A percentile compares a stretch with the other conserved stretches of the same genome.
Evolutionary conservation across 2,888 invertebrate genomes (phyloP).

Genomic region (Microdon myrmicae): DNA sequence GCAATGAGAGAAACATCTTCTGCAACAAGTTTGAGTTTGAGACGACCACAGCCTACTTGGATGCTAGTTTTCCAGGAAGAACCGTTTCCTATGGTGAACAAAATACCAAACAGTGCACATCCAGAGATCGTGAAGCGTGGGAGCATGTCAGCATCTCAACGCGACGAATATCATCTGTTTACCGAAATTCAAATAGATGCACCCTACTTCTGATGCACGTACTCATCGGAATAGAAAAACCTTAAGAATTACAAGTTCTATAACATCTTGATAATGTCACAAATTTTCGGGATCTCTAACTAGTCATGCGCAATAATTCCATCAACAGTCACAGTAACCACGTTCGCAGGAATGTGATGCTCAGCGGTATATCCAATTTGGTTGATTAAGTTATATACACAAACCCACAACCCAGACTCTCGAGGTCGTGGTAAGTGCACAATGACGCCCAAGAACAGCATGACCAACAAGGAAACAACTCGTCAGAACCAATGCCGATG

Average conservation of each 20-base stretch:
- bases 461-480: constrained; percentile 15
- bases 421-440: constrained; percentile 15
- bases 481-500: constrained; percentile 22
- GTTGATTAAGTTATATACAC: constrained; percentile 49
- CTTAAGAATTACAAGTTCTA: constrained; percentile 41
- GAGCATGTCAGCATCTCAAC: constrained; percentile 27
- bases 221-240: constrained; percentile 24
- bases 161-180: constrained; percentile 23
- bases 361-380: constrained; percentile 50
- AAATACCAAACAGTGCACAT: too few species aligned
- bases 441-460: constrained; percentile 11
- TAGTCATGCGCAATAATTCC: constrained; percentile 37
- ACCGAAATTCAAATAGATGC: background rate
- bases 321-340: constrained; percentile 23
- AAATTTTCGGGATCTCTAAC: constrained; percentile 43
- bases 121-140: constrained; percentile 14
- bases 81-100: constrained; percentile 36
- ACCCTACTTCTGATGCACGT: background rate
- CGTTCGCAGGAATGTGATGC: constrained; percentile 34
- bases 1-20: background rate
- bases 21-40: constrained; percentile 12
- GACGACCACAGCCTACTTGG: constrained; percentile 24
- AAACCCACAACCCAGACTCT: constrained; percentile 29
- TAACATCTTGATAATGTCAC: constrained; percentile 48
- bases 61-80: constrained; percentile 14